A percentile compares a stretch with the other conserved stretches of the same genome.
Conservation (phyloP, 2,888 invertebrate genomes). For the Eristalinus sepulchralis region DNA sequence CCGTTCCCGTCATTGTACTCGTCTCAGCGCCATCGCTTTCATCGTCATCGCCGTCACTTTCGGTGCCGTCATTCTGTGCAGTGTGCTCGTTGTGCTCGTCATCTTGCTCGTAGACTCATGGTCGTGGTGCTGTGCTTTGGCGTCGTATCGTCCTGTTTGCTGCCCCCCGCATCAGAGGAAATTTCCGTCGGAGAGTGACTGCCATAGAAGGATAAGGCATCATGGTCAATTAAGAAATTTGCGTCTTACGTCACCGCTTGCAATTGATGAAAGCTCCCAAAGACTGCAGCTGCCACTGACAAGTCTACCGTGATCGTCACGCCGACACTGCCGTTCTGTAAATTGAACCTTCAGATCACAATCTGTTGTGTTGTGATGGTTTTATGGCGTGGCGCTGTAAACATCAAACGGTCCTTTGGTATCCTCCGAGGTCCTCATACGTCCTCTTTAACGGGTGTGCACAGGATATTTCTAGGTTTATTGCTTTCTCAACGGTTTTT, state of each 20-base stretch:
- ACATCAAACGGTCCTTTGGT: conserved; percentile 14
- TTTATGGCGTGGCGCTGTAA: conserved; percentile 10
- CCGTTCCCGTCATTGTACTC: too few relatives aligned
- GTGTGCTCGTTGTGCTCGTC: neutral
- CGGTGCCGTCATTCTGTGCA: too few relatives aligned
- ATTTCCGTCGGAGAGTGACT: conserved; percentile 33
- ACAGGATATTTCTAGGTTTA: conserved; percentile 15
- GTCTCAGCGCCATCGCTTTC: too few relatives aligned
- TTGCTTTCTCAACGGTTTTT: conserved; percentile 22
- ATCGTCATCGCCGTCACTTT: too few relatives aligned
- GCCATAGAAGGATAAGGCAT: conserved; percentile 20
- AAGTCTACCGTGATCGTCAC: conserved; percentile 30
- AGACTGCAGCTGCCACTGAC: conserved; percentile 13
- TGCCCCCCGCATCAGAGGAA: conserved; percentile 33
- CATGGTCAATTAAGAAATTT: conserved; percentile 65
- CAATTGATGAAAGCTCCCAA: neutral
- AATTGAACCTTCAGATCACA: neutral
- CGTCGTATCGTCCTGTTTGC: neutral
- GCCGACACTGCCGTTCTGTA: neutral
- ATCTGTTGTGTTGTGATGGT: neutral
- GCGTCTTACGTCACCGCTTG: conserved; percentile 1
- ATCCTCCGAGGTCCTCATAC: neutral
- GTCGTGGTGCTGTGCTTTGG: too few relatives aligned
- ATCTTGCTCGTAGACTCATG: too few relatives aligned
- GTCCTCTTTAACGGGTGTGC: conserved; percentile 18